Evolutionary conservation across 2,113 vertebrate species (phyloP).

Genomic region (Daphoenositta chrysoptera): DNA sequence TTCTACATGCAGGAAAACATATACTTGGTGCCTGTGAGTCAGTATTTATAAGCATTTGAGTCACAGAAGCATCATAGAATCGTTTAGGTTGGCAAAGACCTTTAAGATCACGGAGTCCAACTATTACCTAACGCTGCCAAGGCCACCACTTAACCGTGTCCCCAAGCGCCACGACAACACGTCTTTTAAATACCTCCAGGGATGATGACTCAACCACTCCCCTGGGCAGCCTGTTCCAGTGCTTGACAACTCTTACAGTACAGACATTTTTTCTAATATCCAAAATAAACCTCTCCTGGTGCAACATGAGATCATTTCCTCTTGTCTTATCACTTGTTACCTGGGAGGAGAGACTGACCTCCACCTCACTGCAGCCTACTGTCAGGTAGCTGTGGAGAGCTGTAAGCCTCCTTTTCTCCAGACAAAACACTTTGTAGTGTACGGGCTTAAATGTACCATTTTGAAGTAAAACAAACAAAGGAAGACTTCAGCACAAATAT

Average conservation of each 20-base stretch:
- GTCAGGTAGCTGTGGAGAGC: background rate
- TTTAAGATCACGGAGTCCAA: background rate
- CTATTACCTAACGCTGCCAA: background rate
- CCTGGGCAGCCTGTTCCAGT: background rate
- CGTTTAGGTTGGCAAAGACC: background rate
- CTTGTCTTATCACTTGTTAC: background rate
- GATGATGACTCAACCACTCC: background rate
- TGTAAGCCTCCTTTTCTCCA: background rate
- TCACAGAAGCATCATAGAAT: background rate
- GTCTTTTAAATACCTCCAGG: background rate
- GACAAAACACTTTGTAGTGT: background rate
- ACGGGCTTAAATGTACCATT: background rate
- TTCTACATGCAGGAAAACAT: background rate
- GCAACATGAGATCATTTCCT: background rate
- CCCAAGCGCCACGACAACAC: fast-evolving
- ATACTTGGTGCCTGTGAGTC: background rate
- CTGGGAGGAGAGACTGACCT: background rate
- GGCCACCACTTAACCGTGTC: background rate
- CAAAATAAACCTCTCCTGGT: background rate
- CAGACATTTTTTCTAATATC: background rate
- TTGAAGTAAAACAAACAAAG: background rate
- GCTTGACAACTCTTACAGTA: background rate
- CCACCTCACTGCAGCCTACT: background rate
- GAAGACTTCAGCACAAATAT: background rate
- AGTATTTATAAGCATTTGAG: background rate